A percentile compares a stretch with the other conserved stretches of the same genome.
These are phyloP conservation scores for Anguilla anguilla DNA, from an alignment of 2,797 vertebrate genomes.

Conservation along the genomic window DNA sequence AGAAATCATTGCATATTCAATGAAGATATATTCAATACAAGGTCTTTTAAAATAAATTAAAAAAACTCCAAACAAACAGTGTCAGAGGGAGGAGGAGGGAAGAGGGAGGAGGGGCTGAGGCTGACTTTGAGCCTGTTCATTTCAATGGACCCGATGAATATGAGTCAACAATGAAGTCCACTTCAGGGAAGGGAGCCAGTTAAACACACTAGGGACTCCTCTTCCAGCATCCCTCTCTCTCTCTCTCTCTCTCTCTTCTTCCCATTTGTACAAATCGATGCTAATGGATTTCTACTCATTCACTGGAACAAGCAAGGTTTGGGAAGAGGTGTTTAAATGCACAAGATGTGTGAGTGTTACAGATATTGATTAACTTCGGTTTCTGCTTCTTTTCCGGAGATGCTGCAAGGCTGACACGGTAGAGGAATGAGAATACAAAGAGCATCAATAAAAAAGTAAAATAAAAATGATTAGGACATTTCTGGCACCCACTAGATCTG, in stretches of 20 bases:
- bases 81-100: background rate
- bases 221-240: background rate
- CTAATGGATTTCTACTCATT: conserved; percentile 29
- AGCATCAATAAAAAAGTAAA: background rate
- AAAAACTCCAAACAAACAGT: background rate
- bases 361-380: conserved; percentile 6
- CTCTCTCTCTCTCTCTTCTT: background rate
- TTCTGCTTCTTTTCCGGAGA: background rate
- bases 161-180: background rate
- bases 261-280: conserved; percentile 21
- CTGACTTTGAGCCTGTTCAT: background rate
- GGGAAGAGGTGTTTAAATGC: conserved; percentile 25
- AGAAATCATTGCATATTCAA: background rate
- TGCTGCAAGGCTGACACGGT: too few relatives aligned
- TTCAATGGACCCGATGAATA: background rate
- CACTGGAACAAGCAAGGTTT: background rate
- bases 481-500: background rate
- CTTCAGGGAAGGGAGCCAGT: conserved; percentile 2
- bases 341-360: conserved; percentile 13
- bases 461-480: background rate
- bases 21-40: background rate
- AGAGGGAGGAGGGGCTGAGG: background rate
- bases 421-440: background rate
- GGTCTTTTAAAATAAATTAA: background rate
- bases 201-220: conserved; percentile 1